These are phyloP conservation scores for Aix galericulata DNA, from an alignment of 2,113 vertebrate genomes.

Conservation along the genomic window DNA sequence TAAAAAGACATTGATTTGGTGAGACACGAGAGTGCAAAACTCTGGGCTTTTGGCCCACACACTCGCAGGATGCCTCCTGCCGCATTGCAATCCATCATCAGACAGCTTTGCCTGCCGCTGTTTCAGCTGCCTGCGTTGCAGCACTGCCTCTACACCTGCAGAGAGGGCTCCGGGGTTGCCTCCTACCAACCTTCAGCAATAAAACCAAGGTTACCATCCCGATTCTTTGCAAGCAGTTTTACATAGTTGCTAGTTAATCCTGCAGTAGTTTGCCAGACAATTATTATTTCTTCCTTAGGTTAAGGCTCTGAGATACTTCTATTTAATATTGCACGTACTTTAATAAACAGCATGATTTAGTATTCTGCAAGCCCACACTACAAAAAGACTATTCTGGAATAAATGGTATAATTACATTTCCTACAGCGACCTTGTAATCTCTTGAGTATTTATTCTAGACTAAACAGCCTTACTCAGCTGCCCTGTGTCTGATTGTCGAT, in stretches of 20 bases:
- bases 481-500: slow-evolving; percentile 85
- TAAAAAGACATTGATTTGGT: background rate
- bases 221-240: background rate
- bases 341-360: slow-evolving; percentile 72
- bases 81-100: background rate
- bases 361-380: slow-evolving; percentile 60
- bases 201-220: background rate
- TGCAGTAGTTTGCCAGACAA: background rate
- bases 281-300: background rate
- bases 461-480: slow-evolving; percentile 94
- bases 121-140: background rate
- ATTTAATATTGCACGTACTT: slow-evolving; percentile 13
- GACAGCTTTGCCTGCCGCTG: background rate
- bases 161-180: background rate
- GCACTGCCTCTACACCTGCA: background rate
- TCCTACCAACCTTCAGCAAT: background rate
- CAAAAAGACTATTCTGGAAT: slow-evolving; percentile 77
- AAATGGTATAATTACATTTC: slow-evolving; percentile 85
- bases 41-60: background rate
- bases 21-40: background rate
- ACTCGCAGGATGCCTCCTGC: background rate
- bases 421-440: slow-evolving; percentile 84
- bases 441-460: slow-evolving; percentile 88
- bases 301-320: background rate
- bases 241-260: slow-evolving; percentile 15